These are phyloP conservation scores for Rhopalosiphum maidis DNA, from an alignment of 1,140 invertebrate genomes.

Conservation along the genomic window DNA sequence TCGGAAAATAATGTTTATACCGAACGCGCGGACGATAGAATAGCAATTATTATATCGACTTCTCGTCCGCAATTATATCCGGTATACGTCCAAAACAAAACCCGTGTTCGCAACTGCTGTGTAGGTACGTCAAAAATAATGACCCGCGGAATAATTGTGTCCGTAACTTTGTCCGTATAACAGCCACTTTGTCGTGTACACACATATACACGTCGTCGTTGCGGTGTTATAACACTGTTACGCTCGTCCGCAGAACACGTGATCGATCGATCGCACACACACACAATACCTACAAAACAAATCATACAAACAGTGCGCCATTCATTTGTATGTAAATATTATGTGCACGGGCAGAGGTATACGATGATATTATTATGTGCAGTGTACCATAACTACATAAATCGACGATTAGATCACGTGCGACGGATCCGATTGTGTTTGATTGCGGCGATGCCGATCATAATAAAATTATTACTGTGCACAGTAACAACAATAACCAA, in stretches of 20 bases:
- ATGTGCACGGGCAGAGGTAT: neutral
- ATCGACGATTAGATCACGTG: neutral
- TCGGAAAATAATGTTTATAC: no score
- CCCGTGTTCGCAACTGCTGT: no score
- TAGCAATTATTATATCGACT: no score
- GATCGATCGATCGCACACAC: neutral
- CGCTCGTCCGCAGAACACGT: neutral
- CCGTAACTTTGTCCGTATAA: no score
- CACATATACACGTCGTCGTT: neutral
- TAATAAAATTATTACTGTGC: no score
- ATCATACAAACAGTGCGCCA: neutral
- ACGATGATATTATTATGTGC: neutral
- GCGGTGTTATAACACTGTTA: neutral
- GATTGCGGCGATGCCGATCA: neutral
- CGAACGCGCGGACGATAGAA: no score
- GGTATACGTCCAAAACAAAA: no score
- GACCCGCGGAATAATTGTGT: no score
- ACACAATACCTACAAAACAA: neutral
- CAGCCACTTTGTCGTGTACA: no score
- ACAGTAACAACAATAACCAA: neutral
- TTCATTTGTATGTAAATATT: neutral
- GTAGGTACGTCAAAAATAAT: neutral
- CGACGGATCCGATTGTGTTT: neutral
- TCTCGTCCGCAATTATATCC: no score
- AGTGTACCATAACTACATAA: no score